Base-by-base conservation (phyloP, 37 sponge, comb jelly and placozoan species). In the Axinella damicornis region DNA sequence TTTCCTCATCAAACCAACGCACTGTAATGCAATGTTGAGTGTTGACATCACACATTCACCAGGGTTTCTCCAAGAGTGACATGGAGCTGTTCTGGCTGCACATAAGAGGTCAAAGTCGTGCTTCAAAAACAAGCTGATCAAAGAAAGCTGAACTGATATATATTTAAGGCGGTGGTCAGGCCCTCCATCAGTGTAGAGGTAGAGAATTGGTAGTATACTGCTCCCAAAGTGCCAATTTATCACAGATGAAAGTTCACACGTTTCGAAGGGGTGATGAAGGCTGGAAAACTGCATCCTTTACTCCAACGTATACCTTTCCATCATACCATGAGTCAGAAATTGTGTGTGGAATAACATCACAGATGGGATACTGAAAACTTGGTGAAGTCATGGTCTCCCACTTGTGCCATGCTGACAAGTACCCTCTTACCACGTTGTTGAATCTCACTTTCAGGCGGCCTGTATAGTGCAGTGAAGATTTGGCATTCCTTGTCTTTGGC, bases 391-490 rank as follows among this genome's bases (percentile, higher is more conserved):
- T 83, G 84, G 34, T 83, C 63, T 15, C 74, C 84, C 67, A 87
- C 92, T 32, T 53, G 2, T 57, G 0, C 65, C 71, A 60, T 12
- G 25, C 28, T 63, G 46, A 86, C 79, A 9, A 69, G 28, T 53
- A 75, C 77, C 54, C 71, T 66, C 41, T 61, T 77, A 6, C 85
- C 85, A 21, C 75, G 15, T 34, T 91, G 92, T 77, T 19, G 92
- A 86, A 12, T 31, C 84, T 66, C 24, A 73, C 40, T 38, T 73
- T 74, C 36, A 82, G 36, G 14, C 31, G 40, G 25, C 87, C 84
- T 28, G 84, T 83, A 55, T 86, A 86, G 33, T 86, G 87, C 25
- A 78, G 2, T 28, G 87, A 25, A 28, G 22, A 31, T 41, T 62
- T 79, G 2, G 79, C 70, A 41, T 15, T 27, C 24, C 64, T 63